Evolutionary conservation across 2,797 vertebrate genomes (phyloP), one percentile per base, ranked within the genome.

Genomic region (Lophotriccus pileatus): DNA sequence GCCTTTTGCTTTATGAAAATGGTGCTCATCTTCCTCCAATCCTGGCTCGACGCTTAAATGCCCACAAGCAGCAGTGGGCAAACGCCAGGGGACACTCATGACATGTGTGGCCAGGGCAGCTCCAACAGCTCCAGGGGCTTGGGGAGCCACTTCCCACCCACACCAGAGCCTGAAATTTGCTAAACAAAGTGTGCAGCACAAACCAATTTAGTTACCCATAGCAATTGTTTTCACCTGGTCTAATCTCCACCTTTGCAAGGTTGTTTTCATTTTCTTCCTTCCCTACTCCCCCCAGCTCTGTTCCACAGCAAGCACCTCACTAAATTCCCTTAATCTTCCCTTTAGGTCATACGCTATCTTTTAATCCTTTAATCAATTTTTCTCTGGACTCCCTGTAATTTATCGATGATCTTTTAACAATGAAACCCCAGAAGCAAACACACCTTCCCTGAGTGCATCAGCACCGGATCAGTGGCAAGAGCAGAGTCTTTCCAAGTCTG

Each of bases 361-460:
- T 85, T 93, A 94, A 95, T 91, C 89, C 80, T 87, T 94, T 76
- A 70, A 96, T 96, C 95, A 93, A 37, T 95, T 95, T 86, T 90
- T 37, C 44, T 77, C 43, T 14, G 55, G 56, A 91, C 73, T 87
- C 76, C 37, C 49, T 66, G 82, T 84, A 95, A 90, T 94, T 91
- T 89, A 78, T 93, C 14, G 2, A 72, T 83, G 78, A 77, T 28
- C 81, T 95, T 95, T 91, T 83, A 92, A 87, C 75, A 84, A 30
- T 1, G 4, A 89, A 85, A 73, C 23, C 37, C 58, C 66, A 84
- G 78, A 91, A 89, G 44, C 2, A 12, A 89, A 58, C 2, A 1
- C 36, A 64, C 37, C 72, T 95, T 79, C 76, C 56, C 53, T 24
- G 59, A 63, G 60, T 55, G 7, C 70, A 34, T 41, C 12, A 0